Conservation (phyloP, 2,113 vertebrate species). For the Narcine bancroftii region DNA sequence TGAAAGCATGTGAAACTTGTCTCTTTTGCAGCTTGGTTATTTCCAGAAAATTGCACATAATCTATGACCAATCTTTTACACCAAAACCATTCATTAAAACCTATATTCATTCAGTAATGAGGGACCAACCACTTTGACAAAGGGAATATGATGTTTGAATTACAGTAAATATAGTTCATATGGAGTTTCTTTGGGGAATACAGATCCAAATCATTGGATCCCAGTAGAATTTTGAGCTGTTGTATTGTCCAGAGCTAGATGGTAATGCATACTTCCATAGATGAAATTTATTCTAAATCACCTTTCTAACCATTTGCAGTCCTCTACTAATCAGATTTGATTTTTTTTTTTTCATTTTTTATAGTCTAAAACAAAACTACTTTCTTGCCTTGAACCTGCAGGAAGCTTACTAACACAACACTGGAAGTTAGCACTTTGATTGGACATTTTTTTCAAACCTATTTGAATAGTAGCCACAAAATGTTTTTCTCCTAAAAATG, state of each 20-base stretch:
- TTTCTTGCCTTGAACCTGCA: background rate
- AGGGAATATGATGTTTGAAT: conserved; percentile 5
- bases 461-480: background rate
- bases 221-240: conserved; percentile 32
- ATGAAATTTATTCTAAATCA: conserved; percentile 1
- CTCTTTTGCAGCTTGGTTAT: background rate
- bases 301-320: background rate
- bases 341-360: background rate
- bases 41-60: background rate
- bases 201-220: background rate
- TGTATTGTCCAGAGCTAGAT: conserved; percentile 5
- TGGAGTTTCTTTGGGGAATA: background rate
- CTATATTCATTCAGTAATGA: background rate
- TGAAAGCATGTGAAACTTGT: conserved; percentile 23
- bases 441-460: conserved; percentile 14
- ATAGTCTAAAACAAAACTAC: too few species aligned
- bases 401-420: conserved; percentile 5
- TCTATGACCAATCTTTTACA: background rate
- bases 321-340: background rate
- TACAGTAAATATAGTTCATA: background rate
- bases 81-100: background rate
- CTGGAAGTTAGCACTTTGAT: background rate
- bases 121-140: background rate
- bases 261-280: background rate
- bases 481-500: background rate